Base-by-base conservation (phyloP, 2,113 vertebrate genomes). In the Hipposideros armiger region DNA sequence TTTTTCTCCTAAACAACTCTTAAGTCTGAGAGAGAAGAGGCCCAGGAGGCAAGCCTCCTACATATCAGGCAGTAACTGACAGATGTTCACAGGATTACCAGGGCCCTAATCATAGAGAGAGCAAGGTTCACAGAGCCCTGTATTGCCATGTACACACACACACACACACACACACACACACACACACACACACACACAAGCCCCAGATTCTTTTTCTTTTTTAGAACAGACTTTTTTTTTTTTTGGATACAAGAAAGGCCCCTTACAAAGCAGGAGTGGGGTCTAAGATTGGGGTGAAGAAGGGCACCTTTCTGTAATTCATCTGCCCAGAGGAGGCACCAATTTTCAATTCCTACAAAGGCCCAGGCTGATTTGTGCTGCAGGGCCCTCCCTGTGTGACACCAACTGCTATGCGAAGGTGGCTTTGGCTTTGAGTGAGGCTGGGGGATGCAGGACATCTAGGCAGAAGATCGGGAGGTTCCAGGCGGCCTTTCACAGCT, bases 101-200 rank as follows among this genome's bases (percentile, higher is more conserved):
- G 20, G 54, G 66, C 30, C n/a, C 36, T 30, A 24, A 10, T 15
- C 70, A 60, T 26, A 10, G 15, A 47, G 50, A 14, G 10, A 11
- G 19, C 0, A 28, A 54, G 52, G 20, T 8, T 24, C 67, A 26
- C 30, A 32, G 54, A 67, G 67, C 28, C 42, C 45, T 47, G 72
- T 40, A 11, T 2, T 1, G 9, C 3, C 4, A 0, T 24, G 7
- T 42, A 66, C 3, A 5, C 13, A 70, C 0, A 17, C 32, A 20
- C 81, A 28, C 19, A 28, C 4, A 10, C 7, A 17, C 20, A 20
- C 9, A 62, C 9, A 22, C 24, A 15, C 13, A 15, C 3, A 5
- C 40, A 17, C 42, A 60, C 3, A 54, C 5, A 14, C 26, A 58
- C 26, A 60, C 40, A 58, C 14, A 47, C 6, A 36, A 36, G 36